Evolutionary conservation across 2,888 invertebrate species (phyloP), one percentile per base, ranked within the genome.

Genomic region (Diachrysia chrysitis): DNA sequence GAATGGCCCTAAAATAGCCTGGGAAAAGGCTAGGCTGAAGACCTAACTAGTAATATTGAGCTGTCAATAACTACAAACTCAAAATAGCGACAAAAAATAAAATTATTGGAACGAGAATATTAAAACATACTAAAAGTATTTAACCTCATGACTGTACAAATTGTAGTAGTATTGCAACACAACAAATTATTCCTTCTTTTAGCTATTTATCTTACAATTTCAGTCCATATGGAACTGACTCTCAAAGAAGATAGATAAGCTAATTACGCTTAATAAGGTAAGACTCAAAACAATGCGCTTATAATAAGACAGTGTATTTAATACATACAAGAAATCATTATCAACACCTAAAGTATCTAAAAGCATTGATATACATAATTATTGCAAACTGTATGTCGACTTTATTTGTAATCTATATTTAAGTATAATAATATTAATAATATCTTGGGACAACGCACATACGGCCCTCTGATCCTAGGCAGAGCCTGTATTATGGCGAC

Each of bases 261-360:
- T 35, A 37, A 14, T 6, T 7, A 12, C 2, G 4, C 46, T 16
- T 10, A 9, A 14, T 19, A 14, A 17, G 29, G 46, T 62, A 32
- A 35, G 17, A n/a, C 48, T 17, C 10, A 51, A 17, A 19, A 42
- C 63, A 69, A 69, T 56, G 71, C 19, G 32, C 65, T 62, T 54
- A 59, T 48, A 71, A 56, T 63, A 60, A 55, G 57, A 35, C 54
- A 17, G 62, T 73, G 68, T 78, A 76, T 76, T 76, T 67, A 67
- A 79, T 79, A 78, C 76, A 77, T 58, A 64, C 73, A 75, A 73
- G 68, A 71, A 73, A 75, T 76, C 58, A 75, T 69, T 73, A 76
- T 51, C 21, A 78, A 80, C 72, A 76, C 63, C 75, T 76, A 82
- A 68, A 66, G 75, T 81, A 72, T 79, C 77, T 81, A 82, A 63